Percentiles rank a stretch among this genome's conserved stretches.
Conservation (phyloP, 2,797 vertebrate genomes). For the Chelonia mydas region DNA sequence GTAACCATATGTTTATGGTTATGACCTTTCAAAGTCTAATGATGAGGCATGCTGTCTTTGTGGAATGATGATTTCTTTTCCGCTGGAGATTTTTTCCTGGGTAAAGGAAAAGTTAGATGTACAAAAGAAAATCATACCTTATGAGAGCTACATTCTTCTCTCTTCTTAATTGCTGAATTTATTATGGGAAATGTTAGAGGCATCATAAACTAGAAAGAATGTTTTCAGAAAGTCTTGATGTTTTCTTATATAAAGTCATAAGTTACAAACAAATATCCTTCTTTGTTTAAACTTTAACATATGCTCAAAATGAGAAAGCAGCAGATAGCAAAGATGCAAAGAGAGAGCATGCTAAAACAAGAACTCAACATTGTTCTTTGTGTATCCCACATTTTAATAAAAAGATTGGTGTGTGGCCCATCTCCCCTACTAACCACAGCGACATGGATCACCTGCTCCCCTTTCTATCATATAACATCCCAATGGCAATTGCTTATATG, state of each 20-base stretch:
- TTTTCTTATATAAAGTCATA: constrained; percentile 18
- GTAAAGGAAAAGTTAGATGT: neutral
- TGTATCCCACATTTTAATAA: neutral
- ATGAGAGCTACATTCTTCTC: constrained; percentile 29
- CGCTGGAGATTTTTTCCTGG: neutral
- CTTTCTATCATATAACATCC: constrained; percentile 41
- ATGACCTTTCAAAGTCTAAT: neutral
- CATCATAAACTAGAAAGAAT: constrained; percentile 49
- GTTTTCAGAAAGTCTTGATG: constrained; percentile 22
- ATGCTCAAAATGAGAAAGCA: constrained; percentile 23
- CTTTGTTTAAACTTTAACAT: neutral
- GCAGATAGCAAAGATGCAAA: constrained; percentile 29
- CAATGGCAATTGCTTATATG: constrained; percentile 42
- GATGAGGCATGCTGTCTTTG: neutral
- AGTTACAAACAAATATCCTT: constrained; percentile 12
- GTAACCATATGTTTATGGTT: neutral
- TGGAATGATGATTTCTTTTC: neutral
- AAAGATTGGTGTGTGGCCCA: constrained; percentile 51
- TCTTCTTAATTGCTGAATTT: constrained; percentile 58
- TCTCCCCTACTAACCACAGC: constrained; percentile 12
- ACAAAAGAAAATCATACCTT: constrained; percentile 46
- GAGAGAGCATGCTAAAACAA: constrained; percentile 58
- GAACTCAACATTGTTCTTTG: neutral
- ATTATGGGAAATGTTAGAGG: constrained; percentile 16
- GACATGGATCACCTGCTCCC: constrained; percentile 52